phyloP scores from a whole-genome alignment of 2,888 invertebrate genomes.

The Orthosia incerta region DNA sequence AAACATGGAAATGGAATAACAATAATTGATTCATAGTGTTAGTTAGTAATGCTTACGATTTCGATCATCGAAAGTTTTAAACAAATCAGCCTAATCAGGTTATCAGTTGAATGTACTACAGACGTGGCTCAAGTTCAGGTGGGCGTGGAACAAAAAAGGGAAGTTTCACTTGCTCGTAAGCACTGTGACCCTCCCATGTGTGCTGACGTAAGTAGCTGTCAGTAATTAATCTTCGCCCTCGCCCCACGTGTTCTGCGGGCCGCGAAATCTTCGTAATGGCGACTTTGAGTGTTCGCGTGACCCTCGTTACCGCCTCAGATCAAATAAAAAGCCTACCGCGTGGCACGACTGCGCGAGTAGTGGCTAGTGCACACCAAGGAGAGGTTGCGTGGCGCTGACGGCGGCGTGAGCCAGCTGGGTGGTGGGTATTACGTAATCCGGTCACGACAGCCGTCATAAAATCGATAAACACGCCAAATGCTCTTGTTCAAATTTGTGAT shows the following conservation, averaged over 20 bases:
- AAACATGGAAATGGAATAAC: background rate
- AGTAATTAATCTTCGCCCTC: constrained; percentile 45
- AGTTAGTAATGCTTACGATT: background rate
- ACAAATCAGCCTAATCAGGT: background rate
- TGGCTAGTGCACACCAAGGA: background rate
- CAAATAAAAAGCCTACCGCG: too few species aligned
- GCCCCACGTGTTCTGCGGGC: background rate
- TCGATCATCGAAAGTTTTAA: background rate
- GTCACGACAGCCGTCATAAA: constrained; percentile 18
- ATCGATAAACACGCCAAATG: constrained; percentile 29
- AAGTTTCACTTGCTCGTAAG: constrained; percentile 16
- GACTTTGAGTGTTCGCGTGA: background rate
- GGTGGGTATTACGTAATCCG: constrained; percentile 8
- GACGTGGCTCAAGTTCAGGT: background rate
- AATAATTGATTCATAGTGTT: background rate
- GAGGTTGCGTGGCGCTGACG: constrained; percentile 7
- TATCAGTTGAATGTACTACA: background rate
- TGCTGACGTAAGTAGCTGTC: constrained; percentile 36
- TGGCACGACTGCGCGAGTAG: background rate
- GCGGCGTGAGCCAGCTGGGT: constrained; percentile 7
- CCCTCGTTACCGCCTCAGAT: constrained; percentile 9
- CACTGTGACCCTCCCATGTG: constrained; percentile 13
- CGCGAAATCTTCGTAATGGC: constrained; percentile 35
- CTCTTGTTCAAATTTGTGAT: background rate
- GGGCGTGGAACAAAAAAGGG: background rate